phyloP scores from a whole-genome alignment of 2,888 invertebrate genomes.

The Chelonus formosanus region DNA sequence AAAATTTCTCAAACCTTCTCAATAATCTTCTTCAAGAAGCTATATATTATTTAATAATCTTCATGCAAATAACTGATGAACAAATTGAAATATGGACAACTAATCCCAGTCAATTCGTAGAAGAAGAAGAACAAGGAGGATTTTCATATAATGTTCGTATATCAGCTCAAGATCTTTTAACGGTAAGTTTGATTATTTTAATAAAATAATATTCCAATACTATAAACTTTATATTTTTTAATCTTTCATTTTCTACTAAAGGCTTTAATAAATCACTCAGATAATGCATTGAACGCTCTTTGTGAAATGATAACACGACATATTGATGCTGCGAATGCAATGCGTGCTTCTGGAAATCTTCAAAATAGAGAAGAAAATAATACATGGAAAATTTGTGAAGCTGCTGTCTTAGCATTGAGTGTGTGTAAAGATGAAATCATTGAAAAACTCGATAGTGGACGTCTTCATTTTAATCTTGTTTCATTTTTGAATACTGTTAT shows the following conservation, averaged over 20 bases:
- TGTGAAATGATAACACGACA: slow-evolving; percentile 71
- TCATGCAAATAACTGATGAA: slow-evolving; percentile 76
- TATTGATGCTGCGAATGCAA: slow-evolving; percentile 69
- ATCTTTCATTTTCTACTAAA: slow-evolving; percentile 37
- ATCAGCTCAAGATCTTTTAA: slow-evolving; percentile 72
- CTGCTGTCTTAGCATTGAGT: slow-evolving; percentile 73
- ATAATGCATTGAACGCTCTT: slow-evolving; percentile 68
- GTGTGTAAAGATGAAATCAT: slow-evolving; percentile 66
- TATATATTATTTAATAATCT: slow-evolving; percentile 73
- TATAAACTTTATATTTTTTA: slow-evolving; percentile 1
- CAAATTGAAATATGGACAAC: slow-evolving; percentile 72
- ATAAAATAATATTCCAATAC: slow-evolving; percentile 3
- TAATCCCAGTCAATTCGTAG: slow-evolving; percentile 74
- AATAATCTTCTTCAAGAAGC: slow-evolving; percentile 72
- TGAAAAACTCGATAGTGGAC: slow-evolving; percentile 55
- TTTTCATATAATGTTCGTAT: slow-evolving; percentile 73
- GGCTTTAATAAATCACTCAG: slow-evolving; percentile 62
- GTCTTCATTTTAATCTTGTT: slow-evolving; percentile 58
- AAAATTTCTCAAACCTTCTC: slow-evolving; percentile 69
- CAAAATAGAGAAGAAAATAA: slow-evolving; percentile 47
- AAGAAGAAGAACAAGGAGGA: slow-evolving; percentile 74
- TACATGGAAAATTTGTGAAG: slow-evolving; percentile 77
- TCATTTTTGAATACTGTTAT: slow-evolving; percentile 67
- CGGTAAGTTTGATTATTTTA: slow-evolving; percentile 60
- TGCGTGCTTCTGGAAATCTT: slow-evolving; percentile 62